phyloP scores from a whole-genome alignment of 2,113 vertebrate genomes.

The Hippolais icterina region DNA sequence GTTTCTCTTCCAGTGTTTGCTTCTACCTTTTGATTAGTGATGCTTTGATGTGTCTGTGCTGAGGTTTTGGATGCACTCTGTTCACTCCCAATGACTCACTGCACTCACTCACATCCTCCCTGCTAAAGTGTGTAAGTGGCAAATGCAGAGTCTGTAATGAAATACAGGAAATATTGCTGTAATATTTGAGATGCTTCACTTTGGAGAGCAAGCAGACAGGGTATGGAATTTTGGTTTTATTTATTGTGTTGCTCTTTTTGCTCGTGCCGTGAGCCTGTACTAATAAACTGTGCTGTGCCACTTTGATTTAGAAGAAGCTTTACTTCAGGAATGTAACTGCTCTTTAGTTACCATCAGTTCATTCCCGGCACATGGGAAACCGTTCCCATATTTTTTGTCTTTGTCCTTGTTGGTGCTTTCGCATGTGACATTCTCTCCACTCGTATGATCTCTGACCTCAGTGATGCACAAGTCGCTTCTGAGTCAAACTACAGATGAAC shows the following conservation, averaged over 20 bases:
- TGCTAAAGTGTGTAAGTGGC: neutral
- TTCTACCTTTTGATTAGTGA: neutral
- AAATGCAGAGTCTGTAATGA: neutral
- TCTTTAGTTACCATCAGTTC: constrained; percentile 22
- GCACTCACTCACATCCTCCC: neutral
- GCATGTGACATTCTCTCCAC: neutral
- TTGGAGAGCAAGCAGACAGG: neutral
- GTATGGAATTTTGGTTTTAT: neutral
- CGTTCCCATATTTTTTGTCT: neutral
- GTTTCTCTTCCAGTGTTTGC: neutral
- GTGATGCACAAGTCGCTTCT: neutral
- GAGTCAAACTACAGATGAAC: constrained; percentile 39
- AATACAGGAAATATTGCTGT: neutral
- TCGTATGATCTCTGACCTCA: neutral
- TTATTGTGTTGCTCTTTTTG: constrained; percentile 6
- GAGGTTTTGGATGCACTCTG: neutral
- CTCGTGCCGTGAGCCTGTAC: neutral
- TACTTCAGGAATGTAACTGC: constrained; percentile 2
- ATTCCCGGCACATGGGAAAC: neutral
- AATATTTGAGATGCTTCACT: neutral
- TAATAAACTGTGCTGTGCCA: neutral
- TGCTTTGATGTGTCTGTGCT: neutral
- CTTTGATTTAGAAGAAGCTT: constrained; percentile 25
- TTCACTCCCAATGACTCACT: neutral
- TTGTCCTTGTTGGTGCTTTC: constrained; percentile 14